These are phyloP conservation scores for Charina bottae DNA, from an alignment of 2,113 vertebrate species.

Conservation along the genomic window DNA sequence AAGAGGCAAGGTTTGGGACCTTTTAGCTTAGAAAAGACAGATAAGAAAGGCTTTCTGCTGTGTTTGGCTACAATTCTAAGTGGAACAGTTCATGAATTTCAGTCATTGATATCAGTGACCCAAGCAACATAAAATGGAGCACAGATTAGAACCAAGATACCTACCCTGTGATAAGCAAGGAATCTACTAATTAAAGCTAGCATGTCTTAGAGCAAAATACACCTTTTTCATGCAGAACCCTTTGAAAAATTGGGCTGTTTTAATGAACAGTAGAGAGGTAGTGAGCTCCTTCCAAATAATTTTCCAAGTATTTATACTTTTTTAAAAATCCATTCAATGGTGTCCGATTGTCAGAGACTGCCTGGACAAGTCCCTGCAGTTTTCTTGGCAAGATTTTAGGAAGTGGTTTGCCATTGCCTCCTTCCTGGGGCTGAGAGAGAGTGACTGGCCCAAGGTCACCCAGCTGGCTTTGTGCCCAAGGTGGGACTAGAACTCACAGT, in stretches of 20 bases:
- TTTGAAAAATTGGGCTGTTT: background rate
- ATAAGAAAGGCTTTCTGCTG: background rate
- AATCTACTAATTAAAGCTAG: constrained; percentile 33
- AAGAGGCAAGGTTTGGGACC: background rate
- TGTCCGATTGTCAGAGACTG: no score
- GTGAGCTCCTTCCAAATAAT: background rate
- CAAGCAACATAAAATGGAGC: background rate
- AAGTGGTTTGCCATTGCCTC: no score
- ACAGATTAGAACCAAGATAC: constrained; percentile 57
- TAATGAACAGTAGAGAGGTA: background rate
- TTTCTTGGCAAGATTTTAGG: no score
- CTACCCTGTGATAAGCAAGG: constrained; percentile 67
- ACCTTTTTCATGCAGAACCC: background rate
- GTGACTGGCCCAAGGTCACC: no score
- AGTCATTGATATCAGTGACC: background rate
- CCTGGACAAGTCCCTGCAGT: no score
- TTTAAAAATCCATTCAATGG: background rate
- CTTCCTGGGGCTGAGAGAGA: no score
- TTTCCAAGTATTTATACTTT: constrained; percentile 32
- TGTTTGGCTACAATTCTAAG: background rate
- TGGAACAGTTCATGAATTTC: background rate
- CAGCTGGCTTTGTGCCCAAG: no score
- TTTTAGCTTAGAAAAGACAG: background rate
- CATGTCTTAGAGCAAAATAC: background rate
- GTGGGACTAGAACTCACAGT: no score